A percentile compares a stretch with the other conserved stretches of the same genome.
These are phyloP conservation scores for Takifugu bimaculatus DNA, from an alignment of 2,113 vertebrate genomes.

Conservation along the genomic window DNA sequence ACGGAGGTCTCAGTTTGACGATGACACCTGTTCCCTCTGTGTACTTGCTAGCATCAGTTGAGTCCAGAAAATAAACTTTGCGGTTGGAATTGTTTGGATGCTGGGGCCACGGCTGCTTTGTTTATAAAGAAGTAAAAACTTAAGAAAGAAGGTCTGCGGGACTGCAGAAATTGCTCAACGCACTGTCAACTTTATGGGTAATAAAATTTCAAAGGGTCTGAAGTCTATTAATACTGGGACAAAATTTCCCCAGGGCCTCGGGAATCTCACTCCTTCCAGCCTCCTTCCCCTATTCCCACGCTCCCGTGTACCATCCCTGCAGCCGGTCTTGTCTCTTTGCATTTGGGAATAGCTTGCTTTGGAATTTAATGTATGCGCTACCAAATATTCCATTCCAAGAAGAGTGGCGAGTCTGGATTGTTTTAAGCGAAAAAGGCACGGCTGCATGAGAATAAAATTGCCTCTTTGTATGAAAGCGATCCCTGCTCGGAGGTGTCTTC, in stretches of 20 bases:
- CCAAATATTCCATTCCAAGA: slow-evolving; percentile 24
- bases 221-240: slow-evolving; percentile 84
- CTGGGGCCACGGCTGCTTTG: slow-evolving; percentile 52
- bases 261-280: slow-evolving; percentile 77
- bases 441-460: neutral
- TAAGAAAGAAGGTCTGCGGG: slow-evolving; percentile 49
- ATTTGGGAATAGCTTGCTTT: slow-evolving; percentile 38
- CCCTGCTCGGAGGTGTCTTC: too few relatives aligned
- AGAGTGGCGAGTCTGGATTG: neutral
- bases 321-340: slow-evolving; percentile 30
- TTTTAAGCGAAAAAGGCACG: neutral
- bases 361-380: slow-evolving; percentile 27
- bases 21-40: slow-evolving; percentile 71
- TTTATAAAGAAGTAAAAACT: slow-evolving; percentile 66
- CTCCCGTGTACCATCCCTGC: slow-evolving; percentile 51
- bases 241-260: slow-evolving; percentile 79
- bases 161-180: slow-evolving; percentile 75
- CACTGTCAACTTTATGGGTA: slow-evolving; percentile 88
- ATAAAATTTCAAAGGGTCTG: slow-evolving; percentile 91
- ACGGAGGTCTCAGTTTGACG: slow-evolving; percentile 65
- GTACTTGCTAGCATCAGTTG: slow-evolving; percentile 49
- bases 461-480: neutral
- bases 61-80: slow-evolving; percentile 57
- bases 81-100: slow-evolving; percentile 58
- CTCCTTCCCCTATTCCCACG: slow-evolving; percentile 73